Percentiles rank a stretch among this genome's conserved stretches.
Conservation (phyloP, 2,797 vertebrate genomes). For the Hypotaenidia okinawae region DNA sequence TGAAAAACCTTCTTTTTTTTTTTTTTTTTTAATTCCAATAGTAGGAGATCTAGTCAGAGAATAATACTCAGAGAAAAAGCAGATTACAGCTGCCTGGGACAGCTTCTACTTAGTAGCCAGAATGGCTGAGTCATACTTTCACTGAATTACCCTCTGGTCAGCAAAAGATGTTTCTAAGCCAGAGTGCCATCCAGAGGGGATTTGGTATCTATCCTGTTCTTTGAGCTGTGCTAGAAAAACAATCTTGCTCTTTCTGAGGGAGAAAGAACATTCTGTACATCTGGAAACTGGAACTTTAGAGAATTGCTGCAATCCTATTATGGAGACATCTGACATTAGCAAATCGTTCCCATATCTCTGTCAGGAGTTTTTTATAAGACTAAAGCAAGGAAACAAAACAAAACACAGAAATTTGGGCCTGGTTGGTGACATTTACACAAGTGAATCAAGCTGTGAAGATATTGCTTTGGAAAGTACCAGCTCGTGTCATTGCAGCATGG, state of each 20-base stretch:
- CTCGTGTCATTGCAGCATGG: background rate
- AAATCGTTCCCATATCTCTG: background rate
- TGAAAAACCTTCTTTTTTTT: background rate
- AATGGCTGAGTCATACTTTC: background rate
- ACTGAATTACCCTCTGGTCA: background rate
- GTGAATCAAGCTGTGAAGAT: background rate
- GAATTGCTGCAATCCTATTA: background rate
- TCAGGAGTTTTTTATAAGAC: background rate
- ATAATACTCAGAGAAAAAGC: background rate
- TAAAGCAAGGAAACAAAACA: background rate
- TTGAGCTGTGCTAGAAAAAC: background rate
- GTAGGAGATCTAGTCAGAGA: background rate
- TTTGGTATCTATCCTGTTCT: background rate
- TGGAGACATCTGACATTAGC: background rate
- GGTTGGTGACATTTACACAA: background rate
- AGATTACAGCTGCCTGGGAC: background rate
- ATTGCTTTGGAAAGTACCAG: rapidly evolving
- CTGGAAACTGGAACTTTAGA: background rate
- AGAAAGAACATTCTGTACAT: background rate
- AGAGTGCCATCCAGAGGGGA: slow-evolving; percentile 4
- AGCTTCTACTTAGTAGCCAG: background rate
- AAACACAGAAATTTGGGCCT: background rate
- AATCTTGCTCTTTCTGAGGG: background rate
- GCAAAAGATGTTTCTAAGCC: background rate
- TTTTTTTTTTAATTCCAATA: background rate